A percentile compares a stretch with the other conserved stretches of the same genome.
Conservation (phyloP, 1,140 invertebrate species). For the Tribolium madens region DNA sequence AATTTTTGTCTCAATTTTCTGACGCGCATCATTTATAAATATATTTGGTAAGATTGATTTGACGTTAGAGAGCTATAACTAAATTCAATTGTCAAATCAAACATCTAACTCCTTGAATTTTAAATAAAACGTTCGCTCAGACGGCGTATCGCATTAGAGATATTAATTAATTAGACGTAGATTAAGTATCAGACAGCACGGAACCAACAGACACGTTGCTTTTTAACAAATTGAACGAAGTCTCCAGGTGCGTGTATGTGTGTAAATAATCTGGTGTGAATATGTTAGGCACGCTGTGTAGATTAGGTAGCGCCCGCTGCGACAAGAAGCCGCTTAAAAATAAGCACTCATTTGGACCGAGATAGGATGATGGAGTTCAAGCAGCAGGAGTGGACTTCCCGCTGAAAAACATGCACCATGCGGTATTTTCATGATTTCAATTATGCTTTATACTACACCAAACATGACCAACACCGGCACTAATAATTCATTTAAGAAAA, state of each 20-base stretch:
- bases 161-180: constrained; percentile 45
- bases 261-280: constrained; percentile 54
- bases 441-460: constrained; percentile 29
- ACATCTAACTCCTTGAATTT: constrained; percentile 14
- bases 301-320: constrained; percentile 52
- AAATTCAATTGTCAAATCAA: constrained; percentile 7
- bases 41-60: too few species aligned
- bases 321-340: constrained; percentile 55
- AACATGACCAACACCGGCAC: constrained; percentile 17
- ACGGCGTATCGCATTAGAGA: constrained; percentile 33
- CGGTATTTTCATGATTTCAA: constrained; percentile 46
- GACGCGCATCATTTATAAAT: neutral
- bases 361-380: constrained; percentile 46
- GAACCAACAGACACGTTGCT: constrained; percentile 39
- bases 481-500: constrained; percentile 16
- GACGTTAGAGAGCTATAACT: neutral
- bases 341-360: constrained; percentile 42
- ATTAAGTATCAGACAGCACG: constrained; percentile 41
- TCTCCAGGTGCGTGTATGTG: constrained; percentile 41
- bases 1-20: neutral
- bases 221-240: constrained; percentile 41
- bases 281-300: constrained; percentile 53
- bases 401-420: constrained; percentile 44
- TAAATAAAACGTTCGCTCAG: constrained; percentile 26
- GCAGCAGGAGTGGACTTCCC: constrained; percentile 44